Evolutionary conservation across 37 sponge, comb jelly and placozoan genomes (phyloP).

Genomic region (Halisarca cf. caerulea): DNA sequence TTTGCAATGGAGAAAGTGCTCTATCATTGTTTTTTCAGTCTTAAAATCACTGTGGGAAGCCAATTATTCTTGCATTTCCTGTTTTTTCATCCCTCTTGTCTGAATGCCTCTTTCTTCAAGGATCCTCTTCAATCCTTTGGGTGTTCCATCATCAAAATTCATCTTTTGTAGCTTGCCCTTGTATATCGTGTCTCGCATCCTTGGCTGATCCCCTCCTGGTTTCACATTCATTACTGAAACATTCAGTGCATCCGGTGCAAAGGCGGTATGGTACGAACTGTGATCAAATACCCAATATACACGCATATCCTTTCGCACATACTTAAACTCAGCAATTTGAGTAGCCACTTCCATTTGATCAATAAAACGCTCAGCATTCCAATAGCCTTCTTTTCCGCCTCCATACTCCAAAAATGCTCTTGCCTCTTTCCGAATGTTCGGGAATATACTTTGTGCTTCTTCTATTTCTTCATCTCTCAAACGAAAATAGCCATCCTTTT

Average conservation of each 20-base stretch:
- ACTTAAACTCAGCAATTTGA: conserved; percentile 53
- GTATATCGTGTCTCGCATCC: conserved; percentile 31
- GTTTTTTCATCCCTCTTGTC: conserved; percentile 16
- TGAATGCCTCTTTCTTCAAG: conserved; percentile 38
- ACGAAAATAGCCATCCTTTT: conserved; percentile 30
- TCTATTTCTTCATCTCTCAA: background rate
- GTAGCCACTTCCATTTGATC: conserved; percentile 31
- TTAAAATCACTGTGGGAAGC: conserved; percentile 38
- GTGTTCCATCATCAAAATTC: conserved; percentile 22
- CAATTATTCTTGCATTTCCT: conserved; percentile 34
- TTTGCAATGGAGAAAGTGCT: conserved; percentile 38
- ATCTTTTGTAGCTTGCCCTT: conserved; percentile 6
- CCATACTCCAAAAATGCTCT: conserved; percentile 49
- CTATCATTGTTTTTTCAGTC: conserved; percentile 37
- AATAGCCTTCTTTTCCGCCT: conserved; percentile 40
- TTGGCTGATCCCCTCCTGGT: conserved; percentile 40
- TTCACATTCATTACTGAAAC: conserved; percentile 26
- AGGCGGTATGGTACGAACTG: conserved; percentile 45
- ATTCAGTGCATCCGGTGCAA: conserved; percentile 43
- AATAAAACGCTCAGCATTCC: conserved; percentile 49
- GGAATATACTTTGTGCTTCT: background rate
- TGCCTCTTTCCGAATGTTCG: conserved; percentile 4
- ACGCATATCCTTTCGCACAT: conserved; percentile 46
- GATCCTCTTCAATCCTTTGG: conserved; percentile 33
- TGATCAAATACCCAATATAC: conserved; percentile 58